A percentile compares a stretch with the other conserved stretches of the same genome.
These are phyloP conservation scores for Drosophila nannoptera DNA, from an alignment of 1,140 invertebrate genomes.

Conservation along the genomic window DNA sequence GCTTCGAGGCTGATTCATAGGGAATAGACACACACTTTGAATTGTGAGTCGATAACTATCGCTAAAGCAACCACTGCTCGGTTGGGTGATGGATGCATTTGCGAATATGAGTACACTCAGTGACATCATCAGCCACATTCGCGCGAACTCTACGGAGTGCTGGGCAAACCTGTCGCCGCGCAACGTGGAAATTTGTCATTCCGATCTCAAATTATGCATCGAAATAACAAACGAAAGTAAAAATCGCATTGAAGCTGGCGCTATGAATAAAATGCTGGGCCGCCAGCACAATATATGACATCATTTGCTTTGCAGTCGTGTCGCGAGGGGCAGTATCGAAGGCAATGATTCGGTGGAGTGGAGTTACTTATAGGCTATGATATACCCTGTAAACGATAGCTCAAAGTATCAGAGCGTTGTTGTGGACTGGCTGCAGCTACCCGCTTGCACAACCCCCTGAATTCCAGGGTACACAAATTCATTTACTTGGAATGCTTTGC, in stretches of 20 bases:
- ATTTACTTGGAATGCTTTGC: slow-evolving; percentile 53
- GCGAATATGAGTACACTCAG: slow-evolving; percentile 7
- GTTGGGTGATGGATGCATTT: background rate
- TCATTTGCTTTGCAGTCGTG: slow-evolving; percentile 67
- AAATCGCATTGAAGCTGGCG: slow-evolving; percentile 67
- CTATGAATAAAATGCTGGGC: slow-evolving; percentile 40
- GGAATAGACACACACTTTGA: slow-evolving; percentile 46
- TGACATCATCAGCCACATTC: slow-evolving; percentile 12
- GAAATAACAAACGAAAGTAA: slow-evolving; percentile 69
- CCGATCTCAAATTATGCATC: slow-evolving; percentile 68
- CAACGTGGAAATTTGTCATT: slow-evolving; percentile 50
- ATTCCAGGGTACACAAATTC: slow-evolving; percentile 12
- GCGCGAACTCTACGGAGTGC: slow-evolving; percentile 2
- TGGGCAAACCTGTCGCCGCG: slow-evolving; percentile 15
- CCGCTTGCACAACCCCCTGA: background rate
- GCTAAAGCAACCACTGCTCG: slow-evolving; percentile 16
- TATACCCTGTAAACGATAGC: slow-evolving; percentile 1
- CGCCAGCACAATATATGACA: slow-evolving; percentile 48
- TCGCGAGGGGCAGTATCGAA: slow-evolving; percentile 29
- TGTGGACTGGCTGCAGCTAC: no score
- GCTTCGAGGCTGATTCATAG: slow-evolving; percentile 47
- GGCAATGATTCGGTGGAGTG: background rate
- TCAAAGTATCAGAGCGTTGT: background rate
- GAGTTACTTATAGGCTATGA: no score
- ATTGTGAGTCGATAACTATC: slow-evolving; percentile 39